Percentiles rank a stretch among this genome's conserved stretches.
phyloP scores from a whole-genome alignment of 1,140 invertebrate species.

The Drosophila orena region DNA sequence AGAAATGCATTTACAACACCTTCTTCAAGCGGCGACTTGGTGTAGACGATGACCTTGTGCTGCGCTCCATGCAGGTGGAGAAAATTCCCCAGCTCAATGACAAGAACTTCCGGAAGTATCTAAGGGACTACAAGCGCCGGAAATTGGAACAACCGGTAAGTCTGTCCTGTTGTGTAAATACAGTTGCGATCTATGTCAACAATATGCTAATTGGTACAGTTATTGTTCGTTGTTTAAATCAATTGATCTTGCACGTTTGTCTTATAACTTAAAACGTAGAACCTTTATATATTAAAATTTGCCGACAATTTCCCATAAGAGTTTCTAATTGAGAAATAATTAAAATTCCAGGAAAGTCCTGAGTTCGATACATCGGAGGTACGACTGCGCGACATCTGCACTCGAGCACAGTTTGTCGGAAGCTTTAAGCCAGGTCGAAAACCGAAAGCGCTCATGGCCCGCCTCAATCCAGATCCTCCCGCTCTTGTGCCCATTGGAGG shows the following conservation, averaged over 20 bases:
- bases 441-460: conserved; percentile 62
- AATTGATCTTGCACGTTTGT: no score
- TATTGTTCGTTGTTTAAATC: no score
- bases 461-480: conserved; percentile 68
- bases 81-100: conserved; percentile 85
- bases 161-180: background rate
- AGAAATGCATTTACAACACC: conserved; percentile 77
- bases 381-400: conserved; percentile 73
- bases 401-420: conserved; percentile 75
- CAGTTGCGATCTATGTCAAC: no score
- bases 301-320: background rate
- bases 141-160: conserved; percentile 87
- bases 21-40: conserved; percentile 67
- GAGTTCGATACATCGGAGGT: conserved; percentile 84
- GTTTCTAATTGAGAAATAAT: background rate
- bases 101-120: conserved; percentile 89
- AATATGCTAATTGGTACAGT: no score
- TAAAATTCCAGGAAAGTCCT: conserved; percentile 78
- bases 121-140: conserved; percentile 88
- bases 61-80: conserved; percentile 57
- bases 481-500: conserved; percentile 74
- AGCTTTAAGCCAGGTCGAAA: conserved; percentile 77
- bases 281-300: no score
- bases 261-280: no score
- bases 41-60: conserved; percentile 63